A percentile compares a stretch with the other conserved stretches of the same genome.
phyloP scores from a whole-genome alignment of 1,140 invertebrate species.

The Helicoverpa armigera region DNA sequence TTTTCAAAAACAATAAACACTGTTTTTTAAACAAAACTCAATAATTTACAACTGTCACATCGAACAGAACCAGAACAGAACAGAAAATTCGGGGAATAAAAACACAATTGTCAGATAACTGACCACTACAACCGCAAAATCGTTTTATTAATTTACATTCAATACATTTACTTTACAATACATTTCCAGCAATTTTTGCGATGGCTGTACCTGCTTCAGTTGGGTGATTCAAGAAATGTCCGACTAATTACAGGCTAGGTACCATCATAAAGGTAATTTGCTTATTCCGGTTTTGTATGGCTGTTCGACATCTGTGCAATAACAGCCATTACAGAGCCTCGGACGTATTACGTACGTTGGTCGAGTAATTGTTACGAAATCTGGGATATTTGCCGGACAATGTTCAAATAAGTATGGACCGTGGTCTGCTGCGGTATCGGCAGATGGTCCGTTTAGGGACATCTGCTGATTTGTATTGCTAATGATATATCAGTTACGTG shows the following conservation, averaged over 20 bases:
- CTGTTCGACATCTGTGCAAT: constrained; percentile 67
- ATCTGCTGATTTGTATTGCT: background rate
- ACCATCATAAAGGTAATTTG: constrained; percentile 65
- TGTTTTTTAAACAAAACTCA: no score
- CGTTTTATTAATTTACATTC: constrained; percentile 1
- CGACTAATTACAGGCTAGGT: constrained; percentile 67
- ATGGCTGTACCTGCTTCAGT: constrained; percentile 55
- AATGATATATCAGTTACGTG: no score
- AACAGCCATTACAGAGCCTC: constrained; percentile 54
- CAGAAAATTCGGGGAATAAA: background rate
- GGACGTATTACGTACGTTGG: constrained; percentile 21
- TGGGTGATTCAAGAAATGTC: constrained; percentile 69
- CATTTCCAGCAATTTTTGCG: background rate
- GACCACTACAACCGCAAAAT: background rate
- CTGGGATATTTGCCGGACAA: constrained; percentile 14
- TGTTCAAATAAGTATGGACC: constrained; percentile 36
- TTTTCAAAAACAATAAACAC: no score
- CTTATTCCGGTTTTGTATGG: constrained; percentile 66
- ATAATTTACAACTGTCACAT: no score
- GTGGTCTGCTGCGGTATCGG: background rate
- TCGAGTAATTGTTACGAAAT: constrained; percentile 40
- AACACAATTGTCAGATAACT: background rate
- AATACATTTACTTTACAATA: background rate
- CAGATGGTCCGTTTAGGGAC: constrained; percentile 23
- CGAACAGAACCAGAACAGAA: no score